Evolutionary conservation across 2,797 vertebrate genomes (phyloP).

Genomic region (Emys orbicularis): DNA sequence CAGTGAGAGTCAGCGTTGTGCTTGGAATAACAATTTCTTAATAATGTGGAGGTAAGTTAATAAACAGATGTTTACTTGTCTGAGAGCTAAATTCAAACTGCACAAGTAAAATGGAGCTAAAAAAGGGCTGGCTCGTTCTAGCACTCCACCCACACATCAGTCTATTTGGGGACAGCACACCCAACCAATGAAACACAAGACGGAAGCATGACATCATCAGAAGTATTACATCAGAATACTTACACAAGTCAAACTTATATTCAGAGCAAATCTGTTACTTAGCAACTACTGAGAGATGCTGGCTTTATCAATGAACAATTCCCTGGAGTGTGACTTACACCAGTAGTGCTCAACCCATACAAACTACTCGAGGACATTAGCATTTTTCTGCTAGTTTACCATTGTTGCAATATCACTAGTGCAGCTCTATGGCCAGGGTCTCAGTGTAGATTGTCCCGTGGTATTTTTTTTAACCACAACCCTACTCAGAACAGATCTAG

Average conservation of each 20-base stretch:
- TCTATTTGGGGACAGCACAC: not conserved
- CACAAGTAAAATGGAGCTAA: not conserved
- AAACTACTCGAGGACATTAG: not conserved
- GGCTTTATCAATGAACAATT: not conserved
- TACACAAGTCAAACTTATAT: not conserved
- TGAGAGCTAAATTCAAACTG: conserved; percentile 16
- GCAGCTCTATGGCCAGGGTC: not conserved
- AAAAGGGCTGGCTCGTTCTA: not conserved
- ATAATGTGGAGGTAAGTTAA: not conserved
- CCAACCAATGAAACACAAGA: not conserved
- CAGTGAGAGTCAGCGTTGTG: conserved; percentile 10
- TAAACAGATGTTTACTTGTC: not conserved
- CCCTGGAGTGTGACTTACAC: not conserved
- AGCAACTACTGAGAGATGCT: not conserved
- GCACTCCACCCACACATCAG: not conserved
- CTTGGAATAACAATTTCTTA: conserved; percentile 49
- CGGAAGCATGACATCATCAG: not conserved
- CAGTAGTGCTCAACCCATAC: not conserved
- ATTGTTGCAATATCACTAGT: not conserved
- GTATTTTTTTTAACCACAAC: not conserved
- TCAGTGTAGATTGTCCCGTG: not conserved
- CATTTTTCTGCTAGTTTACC: not conserved
- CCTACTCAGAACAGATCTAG: not conserved
- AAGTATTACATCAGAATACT: not conserved
- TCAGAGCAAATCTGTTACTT: accelerated